A percentile compares a stretch with the other conserved stretches of the same genome.
phyloP scores from a whole-genome alignment of 2,797 vertebrate genomes.

The Dryobates pubescens region DNA sequence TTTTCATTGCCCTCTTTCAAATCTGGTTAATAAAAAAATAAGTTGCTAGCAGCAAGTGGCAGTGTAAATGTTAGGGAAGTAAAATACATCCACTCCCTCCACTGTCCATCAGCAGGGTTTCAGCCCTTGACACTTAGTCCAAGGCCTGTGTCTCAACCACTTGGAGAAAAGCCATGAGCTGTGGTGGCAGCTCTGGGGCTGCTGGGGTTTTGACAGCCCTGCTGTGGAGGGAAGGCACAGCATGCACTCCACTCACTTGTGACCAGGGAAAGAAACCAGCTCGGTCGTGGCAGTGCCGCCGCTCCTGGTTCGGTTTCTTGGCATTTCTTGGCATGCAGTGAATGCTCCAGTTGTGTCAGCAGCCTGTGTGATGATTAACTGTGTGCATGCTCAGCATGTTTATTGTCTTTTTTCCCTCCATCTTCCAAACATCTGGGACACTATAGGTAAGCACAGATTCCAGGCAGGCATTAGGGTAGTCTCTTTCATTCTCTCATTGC shows the following conservation, averaged over 20 bases:
- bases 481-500: neutral
- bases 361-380: neutral
- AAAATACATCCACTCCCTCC: neutral
- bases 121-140: neutral
- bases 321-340: neutral
- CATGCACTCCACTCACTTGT: accelerated
- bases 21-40: neutral
- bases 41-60: neutral
- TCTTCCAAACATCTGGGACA: neutral
- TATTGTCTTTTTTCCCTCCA: accelerated
- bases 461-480: no score
- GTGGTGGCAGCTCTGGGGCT: accelerated
- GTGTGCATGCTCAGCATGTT: neutral
- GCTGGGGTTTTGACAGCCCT: neutral
- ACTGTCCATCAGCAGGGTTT: neutral
- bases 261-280: neutral
- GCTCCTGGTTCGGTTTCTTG: neutral
- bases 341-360: neutral
- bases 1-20: neutral
- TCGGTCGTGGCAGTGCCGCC: neutral
- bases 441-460: neutral
- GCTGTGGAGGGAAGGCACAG: neutral
- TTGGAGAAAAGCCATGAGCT: neutral
- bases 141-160: neutral
- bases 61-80: neutral